Base-by-base conservation (phyloP, 2,113 vertebrate genomes). In the Anguilla rostrata region DNA sequence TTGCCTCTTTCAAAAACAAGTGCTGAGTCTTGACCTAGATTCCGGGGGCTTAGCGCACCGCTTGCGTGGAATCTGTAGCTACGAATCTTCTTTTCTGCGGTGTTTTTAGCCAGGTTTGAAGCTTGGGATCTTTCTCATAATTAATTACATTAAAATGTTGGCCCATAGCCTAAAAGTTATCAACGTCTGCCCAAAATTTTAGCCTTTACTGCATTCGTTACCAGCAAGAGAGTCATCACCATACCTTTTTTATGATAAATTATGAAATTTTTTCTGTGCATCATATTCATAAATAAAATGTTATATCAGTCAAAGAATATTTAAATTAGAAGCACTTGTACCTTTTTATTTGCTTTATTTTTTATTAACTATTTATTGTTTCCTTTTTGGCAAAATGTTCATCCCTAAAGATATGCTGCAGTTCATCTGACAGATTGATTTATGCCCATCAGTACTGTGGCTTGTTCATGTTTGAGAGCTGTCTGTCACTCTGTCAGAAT, bases 11-110 rank as follows among this genome's bases (percentile, higher is more conserved):
- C 79, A 40, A 81, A 66, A 81, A 81, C 41, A 43, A 81, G 79
- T 41, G 79, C 60, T 82, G 60, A 75, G 66, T 41, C 78, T 57
- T 84, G 82, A 56, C 84, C 84, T 78, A 78, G 49, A 84, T 86
- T 89, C 75, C 79, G 53, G 7, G 39, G 29, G 39, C 56, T 87
- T 79, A 22, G 78, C 6, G 57, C 9, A 26, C 83, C 26, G 9
- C 34, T 75, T 1, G 71, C 6, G 71, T 9, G 11, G 26, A 75
- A 75, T 66, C 2, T 75, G 71, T 11, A 34, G n/a, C 71, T 34
- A 12, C 26, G n/a, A 11, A 12, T 75, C n/a, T 34, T 75, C 71
- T 2, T n/a, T 75, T 75, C 71, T 34, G 71, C n/a, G 0, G 71
- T 34, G 7, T 75, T 75, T 75, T 75, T 75, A 75, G 63, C 2